These are phyloP conservation scores for Drosophila mercatorum DNA, from an alignment of 2,888 invertebrate species.

Conservation along the genomic window DNA sequence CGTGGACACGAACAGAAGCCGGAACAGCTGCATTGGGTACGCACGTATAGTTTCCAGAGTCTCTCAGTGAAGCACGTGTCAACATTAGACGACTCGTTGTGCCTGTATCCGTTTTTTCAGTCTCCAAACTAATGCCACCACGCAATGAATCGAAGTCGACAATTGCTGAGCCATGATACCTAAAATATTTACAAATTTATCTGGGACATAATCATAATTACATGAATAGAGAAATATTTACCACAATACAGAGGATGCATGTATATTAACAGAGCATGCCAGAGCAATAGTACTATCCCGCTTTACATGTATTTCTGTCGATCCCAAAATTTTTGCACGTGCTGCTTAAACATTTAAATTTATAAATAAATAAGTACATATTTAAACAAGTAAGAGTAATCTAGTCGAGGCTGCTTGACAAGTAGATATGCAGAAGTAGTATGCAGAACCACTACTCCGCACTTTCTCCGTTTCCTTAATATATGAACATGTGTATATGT, in stretches of 20 bases:
- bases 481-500: no score
- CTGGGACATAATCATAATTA: background rate
- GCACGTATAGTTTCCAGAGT: conserved; percentile 96
- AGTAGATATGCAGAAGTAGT: no score
- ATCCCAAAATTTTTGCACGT: conserved; percentile 93
- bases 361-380: background rate
- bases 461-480: no score
- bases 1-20: conserved; percentile 93
- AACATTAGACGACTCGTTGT: conserved; percentile 94
- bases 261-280: conserved; percentile 94
- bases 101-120: conserved; percentile 93
- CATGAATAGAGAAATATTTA: conserved; percentile 82
- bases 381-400: no score
- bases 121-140: conserved; percentile 94
- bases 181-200: conserved; percentile 44
- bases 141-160: conserved; percentile 94
- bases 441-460: no score
- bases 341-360: conserved; percentile 87
- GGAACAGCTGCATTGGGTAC: conserved; percentile 93
- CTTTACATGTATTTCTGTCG: conserved; percentile 94
- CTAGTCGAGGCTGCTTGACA: no score
- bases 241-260: conserved; percentile 91
- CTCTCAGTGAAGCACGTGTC: conserved; percentile 92
- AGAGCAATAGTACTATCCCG: conserved; percentile 95
- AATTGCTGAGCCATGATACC: conserved; percentile 93